phyloP scores from a whole-genome alignment of 2,113 vertebrate genomes.

The Emydura subglobosa region DNA sequence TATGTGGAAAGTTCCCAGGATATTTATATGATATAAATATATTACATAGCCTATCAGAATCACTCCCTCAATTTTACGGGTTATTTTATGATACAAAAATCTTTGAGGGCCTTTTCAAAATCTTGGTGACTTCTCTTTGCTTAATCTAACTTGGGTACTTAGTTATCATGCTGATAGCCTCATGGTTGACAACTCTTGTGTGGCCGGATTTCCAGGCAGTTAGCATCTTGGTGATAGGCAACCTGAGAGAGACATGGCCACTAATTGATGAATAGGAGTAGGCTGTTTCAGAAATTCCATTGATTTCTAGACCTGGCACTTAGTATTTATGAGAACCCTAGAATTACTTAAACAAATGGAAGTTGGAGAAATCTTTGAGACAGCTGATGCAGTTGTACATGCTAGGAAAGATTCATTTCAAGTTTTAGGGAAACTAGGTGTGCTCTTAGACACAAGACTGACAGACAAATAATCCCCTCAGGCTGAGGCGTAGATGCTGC shows the following conservation, averaged over 20 bases:
- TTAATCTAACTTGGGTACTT: background rate
- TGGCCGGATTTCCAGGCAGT: background rate
- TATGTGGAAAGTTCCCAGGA: background rate
- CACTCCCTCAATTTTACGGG: background rate
- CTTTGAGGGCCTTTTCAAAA: background rate
- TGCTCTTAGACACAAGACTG: background rate
- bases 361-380: background rate
- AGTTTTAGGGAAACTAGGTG: background rate
- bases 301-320: background rate
- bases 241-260: background rate
- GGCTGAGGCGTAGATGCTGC: background rate
- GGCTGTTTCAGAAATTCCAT: background rate
- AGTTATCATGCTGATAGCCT: background rate
- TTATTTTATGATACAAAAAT: background rate
- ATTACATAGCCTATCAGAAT: background rate
- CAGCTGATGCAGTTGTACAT: background rate
- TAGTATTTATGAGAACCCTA: background rate
- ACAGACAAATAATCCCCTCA: background rate
- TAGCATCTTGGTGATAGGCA: background rate
- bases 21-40: background rate
- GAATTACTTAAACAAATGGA: background rate
- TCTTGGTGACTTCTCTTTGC: background rate
- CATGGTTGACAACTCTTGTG: background rate
- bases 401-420: background rate
- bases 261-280: background rate